A percentile compares a stretch with the other conserved stretches of the same genome.
Evolutionary conservation across 2,113 vertebrate species (phyloP).

Genomic region (Tragulus kanchil): DNA sequence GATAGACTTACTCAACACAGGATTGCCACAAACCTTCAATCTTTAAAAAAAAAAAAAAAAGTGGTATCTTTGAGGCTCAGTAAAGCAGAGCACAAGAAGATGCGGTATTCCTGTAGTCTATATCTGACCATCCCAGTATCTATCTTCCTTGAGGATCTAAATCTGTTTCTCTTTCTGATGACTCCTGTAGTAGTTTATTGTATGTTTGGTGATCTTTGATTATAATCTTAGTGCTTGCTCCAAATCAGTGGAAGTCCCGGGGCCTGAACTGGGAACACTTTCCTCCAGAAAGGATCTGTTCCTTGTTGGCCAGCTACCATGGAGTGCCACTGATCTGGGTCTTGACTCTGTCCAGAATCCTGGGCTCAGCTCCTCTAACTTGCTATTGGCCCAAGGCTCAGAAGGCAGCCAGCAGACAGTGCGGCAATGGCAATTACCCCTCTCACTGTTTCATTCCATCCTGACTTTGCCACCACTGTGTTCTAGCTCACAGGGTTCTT

Average conservation of each 20-base stretch:
- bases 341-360: background rate
- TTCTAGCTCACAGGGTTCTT: background rate
- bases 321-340: background rate
- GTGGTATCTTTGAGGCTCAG: background rate
- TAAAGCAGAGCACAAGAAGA: background rate
- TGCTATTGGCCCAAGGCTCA: background rate
- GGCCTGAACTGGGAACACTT: background rate
- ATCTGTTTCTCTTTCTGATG: conserved; percentile 50
- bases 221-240: conserved; percentile 48
- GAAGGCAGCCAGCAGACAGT: background rate
- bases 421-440: background rate
- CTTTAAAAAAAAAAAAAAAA: background rate
- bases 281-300: background rate
- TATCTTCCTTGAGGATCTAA: background rate
- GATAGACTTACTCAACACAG: background rate
- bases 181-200: background rate
- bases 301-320: background rate
- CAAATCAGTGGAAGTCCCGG: background rate
- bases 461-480: background rate
- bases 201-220: conserved; percentile 47
- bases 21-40: background rate
- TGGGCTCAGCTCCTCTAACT: background rate
- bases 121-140: background rate
- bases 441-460: background rate
- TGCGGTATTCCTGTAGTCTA: background rate